phyloP scores from a whole-genome alignment of 2,113 vertebrate species.

The Formicarius rufipectus region DNA sequence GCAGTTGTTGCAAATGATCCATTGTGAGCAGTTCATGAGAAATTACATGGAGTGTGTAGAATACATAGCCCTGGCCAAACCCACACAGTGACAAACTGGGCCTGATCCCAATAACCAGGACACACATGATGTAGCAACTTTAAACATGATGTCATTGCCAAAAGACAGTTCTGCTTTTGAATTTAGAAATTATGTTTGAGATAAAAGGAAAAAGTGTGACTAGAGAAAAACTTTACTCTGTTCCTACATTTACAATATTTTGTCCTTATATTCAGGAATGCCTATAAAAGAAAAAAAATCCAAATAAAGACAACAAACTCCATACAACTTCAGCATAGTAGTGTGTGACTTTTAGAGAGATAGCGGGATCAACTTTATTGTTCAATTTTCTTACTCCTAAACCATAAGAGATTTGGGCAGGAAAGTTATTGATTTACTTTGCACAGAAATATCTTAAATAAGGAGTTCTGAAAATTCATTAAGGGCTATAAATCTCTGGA shows the following conservation, averaged over 20 bases:
- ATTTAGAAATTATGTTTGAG: background rate
- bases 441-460: background rate
- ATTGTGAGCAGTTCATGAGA: too few relatives aligned
- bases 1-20: too few relatives aligned
- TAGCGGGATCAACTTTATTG: background rate
- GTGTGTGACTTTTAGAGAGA: background rate
- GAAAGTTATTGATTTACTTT: rapidly evolving
- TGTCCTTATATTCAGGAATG: background rate
- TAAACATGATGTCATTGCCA: background rate
- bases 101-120: too few relatives aligned
- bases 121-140: background rate
- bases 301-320: background rate
- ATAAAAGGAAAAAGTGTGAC: rapidly evolving
- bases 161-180: background rate
- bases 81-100: too few relatives aligned
- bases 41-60: too few relatives aligned
- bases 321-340: background rate
- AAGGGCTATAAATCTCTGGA: background rate
- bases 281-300: background rate
- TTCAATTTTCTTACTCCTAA: background rate
- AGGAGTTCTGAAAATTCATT: background rate
- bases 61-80: too few relatives aligned
- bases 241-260: background rate
- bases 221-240: background rate
- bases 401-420: background rate